These are phyloP conservation scores for Choristoneura fumiferana DNA, from an alignment of 1,140 invertebrate species.

Conservation along the genomic window DNA sequence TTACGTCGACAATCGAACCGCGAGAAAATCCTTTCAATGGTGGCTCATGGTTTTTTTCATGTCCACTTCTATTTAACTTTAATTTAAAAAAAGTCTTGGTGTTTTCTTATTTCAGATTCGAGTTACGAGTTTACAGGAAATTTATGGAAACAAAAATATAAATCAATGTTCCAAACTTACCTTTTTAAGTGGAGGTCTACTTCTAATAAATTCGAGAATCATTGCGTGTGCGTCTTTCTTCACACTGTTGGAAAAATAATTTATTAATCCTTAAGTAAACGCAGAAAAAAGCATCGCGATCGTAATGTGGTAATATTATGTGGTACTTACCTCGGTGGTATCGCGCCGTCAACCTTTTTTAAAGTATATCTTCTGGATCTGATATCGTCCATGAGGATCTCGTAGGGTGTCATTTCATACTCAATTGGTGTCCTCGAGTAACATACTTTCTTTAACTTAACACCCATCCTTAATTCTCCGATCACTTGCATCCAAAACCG, in stretches of 20 bases:
- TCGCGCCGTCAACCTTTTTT: conserved; percentile 89
- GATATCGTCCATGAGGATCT: conserved; percentile 98
- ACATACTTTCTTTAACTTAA: conserved; percentile 95
- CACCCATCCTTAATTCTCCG: conserved; percentile 87
- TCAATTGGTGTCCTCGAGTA: conserved; percentile 86
- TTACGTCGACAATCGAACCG: too few relatives aligned
- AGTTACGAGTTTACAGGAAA: too few relatives aligned
- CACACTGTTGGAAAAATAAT: conserved; percentile 77
- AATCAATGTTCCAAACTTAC: too few relatives aligned
- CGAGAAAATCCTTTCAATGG: too few relatives aligned
- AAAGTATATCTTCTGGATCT: conserved; percentile 91
- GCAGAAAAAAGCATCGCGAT: conserved; percentile 11
- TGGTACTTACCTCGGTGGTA: conserved; percentile 81
- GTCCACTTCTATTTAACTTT: too few relatives aligned
- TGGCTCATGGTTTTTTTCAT: too few relatives aligned
- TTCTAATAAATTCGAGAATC: conserved; percentile 97
- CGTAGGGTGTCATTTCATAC: conserved; percentile 97
- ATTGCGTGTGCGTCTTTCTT: conserved; percentile 97
- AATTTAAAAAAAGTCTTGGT: too few relatives aligned
- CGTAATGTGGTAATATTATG: too few relatives aligned
- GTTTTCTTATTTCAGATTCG: too few relatives aligned
- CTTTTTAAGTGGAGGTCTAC: conserved; percentile 94
- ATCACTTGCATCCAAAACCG: conserved; percentile 98
- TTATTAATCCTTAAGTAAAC: conserved; percentile 19
- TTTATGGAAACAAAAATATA: too few relatives aligned